Percentiles rank a stretch among this genome's conserved stretches.
Evolutionary conservation across 2,888 invertebrate genomes (phyloP).

Genomic region (Aphrophora alni): DNA sequence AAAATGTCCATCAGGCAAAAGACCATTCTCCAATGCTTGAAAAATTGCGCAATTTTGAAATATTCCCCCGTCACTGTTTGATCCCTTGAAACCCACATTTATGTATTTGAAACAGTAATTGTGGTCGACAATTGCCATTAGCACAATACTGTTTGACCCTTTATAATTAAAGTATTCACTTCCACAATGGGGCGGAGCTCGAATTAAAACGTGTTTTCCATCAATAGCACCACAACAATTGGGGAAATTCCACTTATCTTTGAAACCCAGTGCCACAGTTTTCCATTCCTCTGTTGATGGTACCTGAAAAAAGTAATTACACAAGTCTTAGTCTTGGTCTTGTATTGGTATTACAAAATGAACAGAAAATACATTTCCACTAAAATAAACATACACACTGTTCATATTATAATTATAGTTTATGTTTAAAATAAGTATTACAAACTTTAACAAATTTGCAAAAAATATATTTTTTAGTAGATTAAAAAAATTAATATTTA

Average conservation of each 20-base stretch:
- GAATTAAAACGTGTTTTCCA: too few relatives aligned
- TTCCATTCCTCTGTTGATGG: constrained; percentile 36
- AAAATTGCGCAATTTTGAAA: constrained; percentile 40
- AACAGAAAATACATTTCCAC: too few relatives aligned
- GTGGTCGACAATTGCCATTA: constrained; percentile 49
- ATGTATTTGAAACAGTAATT: constrained; percentile 46
- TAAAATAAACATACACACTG: too few relatives aligned
- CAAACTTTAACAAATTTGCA: too few relatives aligned
- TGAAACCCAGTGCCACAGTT: too few relatives aligned
- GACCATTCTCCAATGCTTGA: constrained; percentile 37
- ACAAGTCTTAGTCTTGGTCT: constrained; percentile 20
- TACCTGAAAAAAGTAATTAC: constrained; percentile 21
- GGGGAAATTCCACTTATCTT: too few relatives aligned
- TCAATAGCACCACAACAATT: too few relatives aligned
- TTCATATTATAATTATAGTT: constrained; percentile 18
- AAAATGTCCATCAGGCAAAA: constrained; percentile 37
- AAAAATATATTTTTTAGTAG: too few relatives aligned
- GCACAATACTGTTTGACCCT: too few relatives aligned
- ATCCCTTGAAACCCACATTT: constrained; percentile 46
- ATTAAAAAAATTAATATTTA: too few relatives aligned
- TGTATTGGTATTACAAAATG: constrained; percentile 30
- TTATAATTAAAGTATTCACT: constrained; percentile 51
- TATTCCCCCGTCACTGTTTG: constrained; percentile 46
- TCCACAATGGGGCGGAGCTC: constrained; percentile 47
- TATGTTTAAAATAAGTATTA: constrained; percentile 21